Evolutionary conservation across 2,888 invertebrate species (phyloP).

Genomic region (Cephus rjabovi): DNA sequence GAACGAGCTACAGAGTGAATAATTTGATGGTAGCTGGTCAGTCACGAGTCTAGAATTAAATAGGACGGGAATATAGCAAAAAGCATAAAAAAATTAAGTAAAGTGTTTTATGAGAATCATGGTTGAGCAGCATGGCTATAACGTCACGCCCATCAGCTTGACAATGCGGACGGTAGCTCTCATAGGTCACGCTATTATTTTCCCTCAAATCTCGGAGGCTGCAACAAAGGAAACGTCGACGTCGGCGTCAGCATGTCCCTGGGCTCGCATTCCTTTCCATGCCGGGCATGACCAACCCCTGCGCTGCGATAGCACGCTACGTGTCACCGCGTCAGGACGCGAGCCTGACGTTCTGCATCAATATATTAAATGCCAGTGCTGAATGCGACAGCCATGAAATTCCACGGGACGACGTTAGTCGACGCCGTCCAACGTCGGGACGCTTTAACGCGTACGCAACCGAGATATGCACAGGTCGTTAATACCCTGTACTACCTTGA

Average conservation of each 20-base stretch:
- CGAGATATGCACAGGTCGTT: neutral
- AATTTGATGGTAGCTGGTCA: neutral
- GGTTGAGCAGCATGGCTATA: neutral
- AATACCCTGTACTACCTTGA: neutral
- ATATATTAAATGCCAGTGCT: slow-evolving; percentile 28
- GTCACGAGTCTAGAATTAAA: neutral
- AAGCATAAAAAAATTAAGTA: neutral
- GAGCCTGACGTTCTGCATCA: slow-evolving; percentile 29
- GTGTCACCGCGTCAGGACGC: slow-evolving; percentile 20
- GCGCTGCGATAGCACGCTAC: slow-evolving; percentile 20
- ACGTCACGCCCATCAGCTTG: slow-evolving; percentile 33
- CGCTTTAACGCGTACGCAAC: neutral
- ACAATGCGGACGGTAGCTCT: slow-evolving; percentile 14
- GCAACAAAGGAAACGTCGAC: slow-evolving; percentile 29
- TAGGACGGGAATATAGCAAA: neutral
- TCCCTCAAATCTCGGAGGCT: slow-evolving; percentile 37
- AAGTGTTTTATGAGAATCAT: neutral
- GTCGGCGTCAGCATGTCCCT: slow-evolving; percentile 24
- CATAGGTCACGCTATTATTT: slow-evolving; percentile 34
- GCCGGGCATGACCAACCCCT: slow-evolving; percentile 12
- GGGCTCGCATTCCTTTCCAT: slow-evolving; percentile 37
- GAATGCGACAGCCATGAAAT: neutral
- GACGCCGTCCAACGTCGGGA: neutral
- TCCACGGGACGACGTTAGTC: neutral
- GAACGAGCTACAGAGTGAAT: neutral